phyloP scores from a whole-genome alignment of 2,113 vertebrate genomes.

The Odobenus rosmarus region DNA sequence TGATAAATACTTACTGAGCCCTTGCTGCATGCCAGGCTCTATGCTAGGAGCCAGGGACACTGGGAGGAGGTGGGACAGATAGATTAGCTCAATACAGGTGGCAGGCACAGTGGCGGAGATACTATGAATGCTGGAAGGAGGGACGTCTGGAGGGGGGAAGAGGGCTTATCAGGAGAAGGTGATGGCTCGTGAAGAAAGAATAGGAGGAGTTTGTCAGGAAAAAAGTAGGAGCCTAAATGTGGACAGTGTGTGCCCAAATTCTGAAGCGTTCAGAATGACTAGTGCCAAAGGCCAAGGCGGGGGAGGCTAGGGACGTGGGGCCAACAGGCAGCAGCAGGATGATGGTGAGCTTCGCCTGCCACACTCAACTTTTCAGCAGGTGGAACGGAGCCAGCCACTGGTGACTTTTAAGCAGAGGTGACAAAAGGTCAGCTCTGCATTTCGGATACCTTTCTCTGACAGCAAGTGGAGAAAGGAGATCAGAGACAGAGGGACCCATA shows the following conservation, averaged over 20 bases:
- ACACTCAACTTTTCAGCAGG: neutral
- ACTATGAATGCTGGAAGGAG: neutral
- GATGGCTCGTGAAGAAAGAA: neutral
- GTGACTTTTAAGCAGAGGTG: neutral
- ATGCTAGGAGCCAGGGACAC: neutral
- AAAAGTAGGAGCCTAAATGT: neutral
- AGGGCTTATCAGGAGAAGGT: neutral
- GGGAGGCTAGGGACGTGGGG: neutral
- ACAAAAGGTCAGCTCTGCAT: neutral
- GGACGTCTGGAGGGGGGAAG: neutral
- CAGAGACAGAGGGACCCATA: neutral
- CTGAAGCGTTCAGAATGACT: neutral
- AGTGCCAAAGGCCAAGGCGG: neutral
- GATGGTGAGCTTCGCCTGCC: neutral
- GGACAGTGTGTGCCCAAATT: neutral
- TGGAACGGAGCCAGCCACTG: neutral
- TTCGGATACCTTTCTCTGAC: neutral
- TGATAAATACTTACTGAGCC: neutral
- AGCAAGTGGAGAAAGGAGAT: neutral
- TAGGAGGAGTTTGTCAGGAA: neutral
- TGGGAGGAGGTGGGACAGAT: neutral
- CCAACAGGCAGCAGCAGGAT: neutral
- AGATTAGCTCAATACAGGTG: neutral
- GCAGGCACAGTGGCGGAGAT: fast-evolving
- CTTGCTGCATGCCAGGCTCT: neutral